These are phyloP conservation scores for Temnothorax ravouxi DNA, from an alignment of 2,888 invertebrate genomes.

Conservation along the genomic window DNA sequence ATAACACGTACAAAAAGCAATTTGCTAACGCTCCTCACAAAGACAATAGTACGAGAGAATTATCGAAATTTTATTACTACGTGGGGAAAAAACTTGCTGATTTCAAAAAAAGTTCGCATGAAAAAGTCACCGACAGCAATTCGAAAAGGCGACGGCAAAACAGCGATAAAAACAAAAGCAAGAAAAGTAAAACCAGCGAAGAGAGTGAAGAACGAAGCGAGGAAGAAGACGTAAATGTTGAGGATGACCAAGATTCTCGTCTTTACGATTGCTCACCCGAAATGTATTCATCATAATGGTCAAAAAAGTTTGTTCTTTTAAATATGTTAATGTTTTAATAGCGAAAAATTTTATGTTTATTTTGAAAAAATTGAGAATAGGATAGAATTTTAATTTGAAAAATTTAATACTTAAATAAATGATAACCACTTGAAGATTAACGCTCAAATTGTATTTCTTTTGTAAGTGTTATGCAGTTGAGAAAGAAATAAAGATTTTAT, in stretches of 20 bases:
- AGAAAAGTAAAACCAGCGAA: conserved; percentile 5
- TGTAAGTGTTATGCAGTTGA: neutral
- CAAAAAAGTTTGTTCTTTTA: conserved; percentile 4
- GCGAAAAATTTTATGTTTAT: neutral
- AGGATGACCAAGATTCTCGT: neutral
- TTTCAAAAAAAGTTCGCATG: neutral
- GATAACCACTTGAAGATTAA: neutral
- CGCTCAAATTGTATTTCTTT: neutral
- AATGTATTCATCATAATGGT: neutral
- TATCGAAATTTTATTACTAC: conserved; percentile 1
- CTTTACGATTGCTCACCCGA: neutral
- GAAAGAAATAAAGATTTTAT: neutral
- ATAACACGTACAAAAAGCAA: neutral
- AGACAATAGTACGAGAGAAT: neutral
- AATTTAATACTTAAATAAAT: neutral
- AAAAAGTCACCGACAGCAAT: neutral
- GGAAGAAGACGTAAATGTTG: neutral
- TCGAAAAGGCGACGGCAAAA: no score
- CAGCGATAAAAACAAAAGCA: neutral
- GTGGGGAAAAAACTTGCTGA: conserved; percentile 13
- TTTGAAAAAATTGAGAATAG: no score
- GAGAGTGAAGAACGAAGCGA: neutral
- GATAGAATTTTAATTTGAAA: no score
- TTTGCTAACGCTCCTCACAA: neutral
- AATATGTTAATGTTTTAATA: neutral